These are phyloP conservation scores for Damaliscus lunatus DNA, from an alignment of 2,113 vertebrate species.

Conservation along the genomic window DNA sequence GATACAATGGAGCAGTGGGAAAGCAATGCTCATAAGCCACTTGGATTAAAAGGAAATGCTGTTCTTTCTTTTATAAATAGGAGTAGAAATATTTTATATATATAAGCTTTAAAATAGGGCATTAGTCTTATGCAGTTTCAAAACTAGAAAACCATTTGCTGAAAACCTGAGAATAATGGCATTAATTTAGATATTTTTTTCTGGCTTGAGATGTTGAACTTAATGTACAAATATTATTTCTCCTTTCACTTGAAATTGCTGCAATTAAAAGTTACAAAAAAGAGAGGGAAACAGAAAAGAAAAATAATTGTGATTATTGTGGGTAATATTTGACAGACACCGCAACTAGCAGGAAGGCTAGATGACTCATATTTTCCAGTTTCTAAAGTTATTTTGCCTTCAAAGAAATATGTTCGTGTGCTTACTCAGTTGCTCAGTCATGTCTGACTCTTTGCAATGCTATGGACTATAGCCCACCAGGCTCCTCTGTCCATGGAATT, in stretches of 20 bases:
- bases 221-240: background rate
- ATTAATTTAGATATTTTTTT: background rate
- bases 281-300: background rate
- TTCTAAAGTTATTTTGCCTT: constrained; percentile 19
- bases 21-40: background rate
- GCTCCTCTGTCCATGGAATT: background rate
- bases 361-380: background rate
- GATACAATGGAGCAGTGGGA: background rate
- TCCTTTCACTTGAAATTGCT: background rate
- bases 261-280: constrained; percentile 15
- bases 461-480: background rate
- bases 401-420: background rate
- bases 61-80: background rate
- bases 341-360: background rate
- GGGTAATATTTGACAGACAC: background rate
- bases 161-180: background rate
- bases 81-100: background rate
- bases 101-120: background rate
- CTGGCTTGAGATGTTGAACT: constrained; percentile 4
- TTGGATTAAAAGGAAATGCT: background rate
- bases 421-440: background rate
- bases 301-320: background rate
- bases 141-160: background rate
- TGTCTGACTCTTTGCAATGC: background rate
- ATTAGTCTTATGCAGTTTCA: background rate